Evolutionary conservation across 2,888 invertebrate species (phyloP).

Genomic region (Microchrysa polita): DNA sequence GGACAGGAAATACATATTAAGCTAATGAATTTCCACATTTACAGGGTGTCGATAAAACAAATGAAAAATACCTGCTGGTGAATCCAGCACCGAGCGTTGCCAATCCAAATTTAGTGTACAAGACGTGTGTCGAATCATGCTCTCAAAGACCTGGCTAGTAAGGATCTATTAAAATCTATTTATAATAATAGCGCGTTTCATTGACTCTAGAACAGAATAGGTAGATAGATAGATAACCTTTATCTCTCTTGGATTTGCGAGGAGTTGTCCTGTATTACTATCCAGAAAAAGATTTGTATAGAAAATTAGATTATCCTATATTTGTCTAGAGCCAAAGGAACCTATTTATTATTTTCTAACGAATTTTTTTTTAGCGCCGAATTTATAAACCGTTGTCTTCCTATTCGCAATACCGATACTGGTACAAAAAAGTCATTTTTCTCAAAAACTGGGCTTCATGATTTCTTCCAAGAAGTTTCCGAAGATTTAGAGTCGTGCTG

Average conservation of each 20-base stretch:
- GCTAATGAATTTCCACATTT: background rate
- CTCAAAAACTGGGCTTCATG: slow-evolving; percentile 66
- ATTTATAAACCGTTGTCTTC: slow-evolving; percentile 68
- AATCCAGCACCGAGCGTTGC: slow-evolving; percentile 47
- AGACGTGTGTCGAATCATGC: slow-evolving; percentile 61
- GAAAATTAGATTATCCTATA: no score
- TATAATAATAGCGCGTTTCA: slow-evolving; percentile 7
- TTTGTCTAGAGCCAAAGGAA: no score
- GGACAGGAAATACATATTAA: slow-evolving; percentile 55
- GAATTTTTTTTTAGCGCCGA: slow-evolving; percentile 55
- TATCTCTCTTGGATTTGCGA: no score
- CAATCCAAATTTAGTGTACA: slow-evolving; percentile 48
- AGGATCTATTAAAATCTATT: slow-evolving; percentile 51
- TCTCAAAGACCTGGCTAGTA: slow-evolving; percentile 56
- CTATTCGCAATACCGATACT: slow-evolving; percentile 61
- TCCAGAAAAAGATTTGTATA: background rate
- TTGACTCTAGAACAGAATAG: no score
- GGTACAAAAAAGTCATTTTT: slow-evolving; percentile 60
- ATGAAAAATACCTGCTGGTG: slow-evolving; percentile 57
- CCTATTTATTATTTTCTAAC: background rate
- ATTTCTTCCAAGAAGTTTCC: slow-evolving; percentile 69
- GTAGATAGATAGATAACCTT: no score
- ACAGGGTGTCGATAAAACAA: slow-evolving; percentile 50
- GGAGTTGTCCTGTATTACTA: no score
- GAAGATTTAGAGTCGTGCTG: slow-evolving; percentile 71